A percentile compares a stretch with the other conserved stretches of the same genome.
These are phyloP conservation scores for Eilema depressum DNA, from an alignment of 2,888 invertebrate species.

Conservation along the genomic window DNA sequence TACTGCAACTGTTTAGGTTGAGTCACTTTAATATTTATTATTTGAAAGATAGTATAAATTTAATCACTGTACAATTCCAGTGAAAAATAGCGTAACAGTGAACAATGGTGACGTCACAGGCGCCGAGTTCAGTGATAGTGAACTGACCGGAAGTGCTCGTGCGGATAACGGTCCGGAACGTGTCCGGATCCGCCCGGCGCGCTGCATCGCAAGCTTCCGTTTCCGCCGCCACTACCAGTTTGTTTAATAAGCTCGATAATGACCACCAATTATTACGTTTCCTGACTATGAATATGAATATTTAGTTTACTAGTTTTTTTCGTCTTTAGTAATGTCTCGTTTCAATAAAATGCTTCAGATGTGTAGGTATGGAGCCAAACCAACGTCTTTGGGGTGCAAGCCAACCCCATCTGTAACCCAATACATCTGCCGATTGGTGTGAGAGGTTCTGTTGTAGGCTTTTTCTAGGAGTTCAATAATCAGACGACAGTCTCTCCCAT, in stretches of 20 bases:
- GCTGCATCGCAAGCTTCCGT: slow-evolving; percentile 58
- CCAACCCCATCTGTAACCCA: no score
- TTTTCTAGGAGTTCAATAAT: no score
- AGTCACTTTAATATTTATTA: slow-evolving; percentile 14
- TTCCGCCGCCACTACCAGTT: slow-evolving; percentile 57
- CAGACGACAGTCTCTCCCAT: no score
- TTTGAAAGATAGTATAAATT: slow-evolving; percentile 26
- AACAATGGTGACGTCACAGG: slow-evolving; percentile 45
- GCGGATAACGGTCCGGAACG: slow-evolving; percentile 80
- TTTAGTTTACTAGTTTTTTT: neutral
- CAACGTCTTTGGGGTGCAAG: no score
- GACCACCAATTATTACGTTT: slow-evolving; percentile 49
- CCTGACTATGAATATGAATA: slow-evolving; percentile 19
- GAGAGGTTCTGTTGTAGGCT: no score
- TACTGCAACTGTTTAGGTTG: neutral
- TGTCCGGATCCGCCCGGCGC: slow-evolving; percentile 65
- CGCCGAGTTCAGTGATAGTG: slow-evolving; percentile 52
- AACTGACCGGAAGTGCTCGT: slow-evolving; percentile 64
- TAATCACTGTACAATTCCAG: slow-evolving; percentile 27
- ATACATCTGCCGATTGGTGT: no score
- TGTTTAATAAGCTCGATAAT: slow-evolving; percentile 62
- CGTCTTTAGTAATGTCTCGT: neutral
- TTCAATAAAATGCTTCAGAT: no score
- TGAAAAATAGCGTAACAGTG: slow-evolving; percentile 36
- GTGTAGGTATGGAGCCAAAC: no score